Conservation (phyloP, 2,797 vertebrate genomes). For the Megaceryle alcyon region DNA sequence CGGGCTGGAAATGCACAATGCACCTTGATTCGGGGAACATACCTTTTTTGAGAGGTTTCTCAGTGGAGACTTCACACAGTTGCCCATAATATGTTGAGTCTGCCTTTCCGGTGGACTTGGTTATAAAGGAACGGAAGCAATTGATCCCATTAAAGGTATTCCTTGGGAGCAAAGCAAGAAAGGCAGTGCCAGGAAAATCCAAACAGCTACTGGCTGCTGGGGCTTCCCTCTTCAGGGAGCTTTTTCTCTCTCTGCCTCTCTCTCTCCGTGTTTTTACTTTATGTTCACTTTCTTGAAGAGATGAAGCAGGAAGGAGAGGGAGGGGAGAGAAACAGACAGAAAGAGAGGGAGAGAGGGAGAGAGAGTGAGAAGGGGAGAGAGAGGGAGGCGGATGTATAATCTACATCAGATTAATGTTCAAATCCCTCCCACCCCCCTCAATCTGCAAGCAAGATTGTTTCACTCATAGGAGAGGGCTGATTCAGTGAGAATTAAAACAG, state of each 20-base stretch:
- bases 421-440: slow-evolving; percentile 82
- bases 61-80: slow-evolving; percentile 96
- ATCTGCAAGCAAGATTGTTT: slow-evolving; percentile 77
- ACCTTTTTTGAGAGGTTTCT: slow-evolving; percentile 97
- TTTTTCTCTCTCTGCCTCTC: slow-evolving; percentile 74
- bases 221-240: slow-evolving; percentile 73
- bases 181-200: slow-evolving; percentile 74
- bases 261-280: slow-evolving; percentile 77
- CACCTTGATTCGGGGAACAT: slow-evolving; percentile 76
- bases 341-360: slow-evolving; percentile 50
- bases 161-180: slow-evolving; percentile 72
- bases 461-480: slow-evolving; percentile 75
- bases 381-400: slow-evolving; percentile 71
- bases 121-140: slow-evolving; percentile 73
- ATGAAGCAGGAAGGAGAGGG: slow-evolving; percentile 73
- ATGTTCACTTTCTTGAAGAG: slow-evolving; percentile 80
- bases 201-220: slow-evolving; percentile 74
- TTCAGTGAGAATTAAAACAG: slow-evolving; percentile 87
- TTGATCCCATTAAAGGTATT: slow-evolving; percentile 79
- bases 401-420: slow-evolving; percentile 77
- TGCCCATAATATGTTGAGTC: slow-evolving; percentile 88
- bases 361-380: slow-evolving; percentile 70
- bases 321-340: slow-evolving; percentile 68
- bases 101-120: slow-evolving; percentile 68
- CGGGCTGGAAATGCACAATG: not conserved